These are phyloP conservation scores for Polia nebulosa DNA, from an alignment of 2,888 invertebrate species.

Conservation along the genomic window DNA sequence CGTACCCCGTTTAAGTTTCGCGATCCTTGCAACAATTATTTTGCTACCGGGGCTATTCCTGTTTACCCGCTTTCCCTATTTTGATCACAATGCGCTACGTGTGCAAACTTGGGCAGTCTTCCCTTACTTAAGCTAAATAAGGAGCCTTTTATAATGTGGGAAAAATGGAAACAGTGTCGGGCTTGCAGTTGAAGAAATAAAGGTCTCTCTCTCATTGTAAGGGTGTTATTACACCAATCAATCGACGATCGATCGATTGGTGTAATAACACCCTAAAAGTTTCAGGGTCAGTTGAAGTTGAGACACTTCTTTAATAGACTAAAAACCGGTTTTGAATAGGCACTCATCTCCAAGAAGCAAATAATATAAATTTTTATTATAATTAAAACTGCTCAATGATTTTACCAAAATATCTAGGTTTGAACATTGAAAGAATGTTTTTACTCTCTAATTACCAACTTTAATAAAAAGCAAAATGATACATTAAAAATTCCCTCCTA, in stretches of 20 bases:
- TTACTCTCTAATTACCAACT: neutral
- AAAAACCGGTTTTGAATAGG: neutral
- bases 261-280: no score
- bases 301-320: neutral
- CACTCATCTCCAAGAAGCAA: neutral
- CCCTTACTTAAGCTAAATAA: constrained; percentile 67
- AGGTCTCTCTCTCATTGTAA: no score
- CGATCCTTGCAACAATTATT: constrained; percentile 83
- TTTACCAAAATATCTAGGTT: no score
- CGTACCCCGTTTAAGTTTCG: constrained; percentile 77
- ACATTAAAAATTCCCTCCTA: constrained; percentile 46
- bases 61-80: constrained; percentile 73
- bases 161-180: constrained; percentile 53
- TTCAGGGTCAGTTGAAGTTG: constrained; percentile 6
- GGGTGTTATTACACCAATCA: no score
- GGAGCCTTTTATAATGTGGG: constrained; percentile 59
- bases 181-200: constrained; percentile 25
- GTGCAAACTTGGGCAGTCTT: constrained; percentile 59
- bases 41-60: constrained; percentile 71
- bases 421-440: no score
- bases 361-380: neutral
- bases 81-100: constrained; percentile 69
- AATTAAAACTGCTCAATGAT: neutral
- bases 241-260: no score
- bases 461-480: constrained; percentile 14